Percentiles rank a stretch among this genome's conserved stretches.
phyloP scores from a whole-genome alignment of 2,888 invertebrate species.

The Panorpa germanica region DNA sequence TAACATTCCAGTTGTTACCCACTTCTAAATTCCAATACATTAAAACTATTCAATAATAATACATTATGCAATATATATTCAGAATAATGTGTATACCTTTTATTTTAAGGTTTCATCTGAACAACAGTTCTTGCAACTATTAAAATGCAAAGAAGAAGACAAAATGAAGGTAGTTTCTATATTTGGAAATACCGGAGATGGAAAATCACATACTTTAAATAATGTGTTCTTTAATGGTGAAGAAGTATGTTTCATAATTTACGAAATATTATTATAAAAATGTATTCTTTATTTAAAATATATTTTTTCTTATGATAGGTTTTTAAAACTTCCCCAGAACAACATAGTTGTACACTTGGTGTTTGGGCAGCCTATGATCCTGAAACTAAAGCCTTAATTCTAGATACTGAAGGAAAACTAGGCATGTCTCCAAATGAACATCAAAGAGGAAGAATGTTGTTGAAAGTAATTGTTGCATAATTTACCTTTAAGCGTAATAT shows the following conservation, averaged over 20 bases:
- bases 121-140: no score
- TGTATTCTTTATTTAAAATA: background rate
- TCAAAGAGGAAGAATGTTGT: constrained; percentile 36
- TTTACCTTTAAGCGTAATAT: background rate
- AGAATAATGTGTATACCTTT: no score
- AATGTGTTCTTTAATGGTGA: constrained; percentile 45
- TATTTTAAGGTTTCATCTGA: no score
- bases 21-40: no score
- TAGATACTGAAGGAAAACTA: constrained; percentile 66
- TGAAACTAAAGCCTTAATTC: constrained; percentile 38
- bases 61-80: no score
- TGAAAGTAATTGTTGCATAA: constrained; percentile 30
- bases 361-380: constrained; percentile 61
- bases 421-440: constrained; percentile 26
- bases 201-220: constrained; percentile 64
- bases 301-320: background rate
- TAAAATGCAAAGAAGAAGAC: constrained; percentile 26
- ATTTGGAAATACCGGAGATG: constrained; percentile 71
- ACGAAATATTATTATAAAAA: constrained; percentile 13
- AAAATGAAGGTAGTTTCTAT: constrained; percentile 65
- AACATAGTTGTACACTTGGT: constrained; percentile 53
- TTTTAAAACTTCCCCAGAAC: constrained; percentile 45
- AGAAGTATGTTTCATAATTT: constrained; percentile 26
- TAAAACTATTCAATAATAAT: no score
- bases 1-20: no score